Conservation (phyloP, 2,797 vertebrate species). For the Sarcophilus harrisii region DNA sequence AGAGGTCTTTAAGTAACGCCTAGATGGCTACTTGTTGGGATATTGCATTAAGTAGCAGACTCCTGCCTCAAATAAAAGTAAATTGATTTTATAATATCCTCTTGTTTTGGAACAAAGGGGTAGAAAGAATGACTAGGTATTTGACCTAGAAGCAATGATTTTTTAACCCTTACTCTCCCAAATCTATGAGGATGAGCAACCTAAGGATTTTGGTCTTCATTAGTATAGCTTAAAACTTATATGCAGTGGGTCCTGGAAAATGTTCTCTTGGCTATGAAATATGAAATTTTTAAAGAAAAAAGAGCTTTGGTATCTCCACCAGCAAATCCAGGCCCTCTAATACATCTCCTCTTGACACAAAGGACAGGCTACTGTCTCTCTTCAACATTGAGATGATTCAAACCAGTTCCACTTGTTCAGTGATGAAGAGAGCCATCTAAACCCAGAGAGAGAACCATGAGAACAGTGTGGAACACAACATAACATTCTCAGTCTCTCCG, state of each 20-base stretch:
- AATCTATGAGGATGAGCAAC: not conserved
- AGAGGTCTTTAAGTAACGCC: not conserved
- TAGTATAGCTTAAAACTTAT: not conserved
- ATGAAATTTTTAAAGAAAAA: not conserved
- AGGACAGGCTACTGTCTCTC: not conserved
- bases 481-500: no score
- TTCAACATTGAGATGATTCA: no score
- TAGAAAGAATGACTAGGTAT: not conserved
- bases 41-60: not conserved
- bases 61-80: not conserved
- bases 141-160: not conserved
- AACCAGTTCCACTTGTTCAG: no score
- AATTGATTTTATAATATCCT: not conserved
- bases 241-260: not conserved
- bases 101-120: not conserved
- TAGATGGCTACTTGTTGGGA: not conserved
- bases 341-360: not conserved
- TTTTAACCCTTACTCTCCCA: not conserved
- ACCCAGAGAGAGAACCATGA: no score
- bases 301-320: not conserved
- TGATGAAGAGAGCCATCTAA: no score
- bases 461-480: no score
- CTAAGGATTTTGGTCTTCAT: not conserved
- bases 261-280: not conserved
- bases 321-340: conserved; percentile 2